Evolutionary conservation across 2,888 invertebrate species (phyloP), one percentile per base, ranked within the genome.

Genomic region (Ypsolopha scabrella): DNA sequence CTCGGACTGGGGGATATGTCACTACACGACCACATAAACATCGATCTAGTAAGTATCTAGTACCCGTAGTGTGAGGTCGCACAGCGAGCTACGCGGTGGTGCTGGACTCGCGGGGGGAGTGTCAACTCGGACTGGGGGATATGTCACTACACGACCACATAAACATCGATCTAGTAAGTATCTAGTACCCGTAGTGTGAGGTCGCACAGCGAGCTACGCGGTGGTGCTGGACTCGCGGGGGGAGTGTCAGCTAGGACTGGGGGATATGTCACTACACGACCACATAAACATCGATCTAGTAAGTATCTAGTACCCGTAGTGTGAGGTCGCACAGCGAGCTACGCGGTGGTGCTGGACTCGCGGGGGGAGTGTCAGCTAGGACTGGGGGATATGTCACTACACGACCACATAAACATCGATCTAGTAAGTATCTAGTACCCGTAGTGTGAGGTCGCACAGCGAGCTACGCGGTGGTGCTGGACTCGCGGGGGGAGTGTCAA

Each of bases 1-100:
- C 87, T 95, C 50, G 91, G 94, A 0, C 83, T 97, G 50, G 96
- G 95, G 0, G 95, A 97, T 69, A 95, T 96, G 94, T 89, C 88
- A 44, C 90, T 94, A 24, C 95, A 97, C 68, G 70, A 86, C 9
- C 75, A 87, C 55, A 93, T 98, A 52, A 89, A 90, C 6, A 81
- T 90, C 0, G 80, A 91, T 52, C 70, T 91, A 67, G 91, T 93
- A 72, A 80, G 85, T 74, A 38, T n/a, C 24, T 24, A 24, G 2
- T 24, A 24, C 24, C 4, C 24, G 24, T 24, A 24, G 24, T 24
- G 2, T 4, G 75, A 4, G 68, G 68, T 14, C 73, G 83, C 3
- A 94, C 94, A 7, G 92, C 93, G 0, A 91, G 92, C 34, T 96
- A 95, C 68, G 91, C 92, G 0, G 91, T 92, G 7, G 77, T 97